phyloP scores from a whole-genome alignment of 2,797 vertebrate genomes.

The Triplophysa bombifrons region DNA sequence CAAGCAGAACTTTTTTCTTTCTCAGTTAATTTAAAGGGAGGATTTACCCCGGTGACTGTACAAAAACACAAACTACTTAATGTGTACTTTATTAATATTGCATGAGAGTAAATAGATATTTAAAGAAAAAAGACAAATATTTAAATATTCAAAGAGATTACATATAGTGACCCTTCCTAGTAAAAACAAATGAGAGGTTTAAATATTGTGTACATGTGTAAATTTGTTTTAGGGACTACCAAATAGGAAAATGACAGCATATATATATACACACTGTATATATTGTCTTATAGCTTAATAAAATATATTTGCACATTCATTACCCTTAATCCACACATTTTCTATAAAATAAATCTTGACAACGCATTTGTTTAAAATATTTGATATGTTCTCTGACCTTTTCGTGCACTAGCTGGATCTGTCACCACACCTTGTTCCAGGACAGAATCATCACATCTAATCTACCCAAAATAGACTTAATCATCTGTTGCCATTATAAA shows the following conservation, averaged over 20 bases:
- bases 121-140: not conserved
- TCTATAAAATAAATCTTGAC: not conserved
- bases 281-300: not conserved
- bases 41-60: not conserved
- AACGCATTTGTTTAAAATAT: not conserved
- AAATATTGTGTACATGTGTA: not conserved
- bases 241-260: not conserved
- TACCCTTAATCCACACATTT: not conserved
- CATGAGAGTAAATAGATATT: slow-evolving; percentile 11
- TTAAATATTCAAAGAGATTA: too few relatives aligned
- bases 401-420: not conserved
- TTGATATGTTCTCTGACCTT: not conserved
- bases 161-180: not conserved
- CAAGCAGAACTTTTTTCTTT: slow-evolving; percentile 40
- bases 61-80: slow-evolving; percentile 32
- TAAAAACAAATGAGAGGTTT: not conserved
- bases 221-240: not conserved
- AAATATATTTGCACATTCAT: not conserved
- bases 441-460: not conserved
- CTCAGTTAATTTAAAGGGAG: slow-evolving; percentile 58
- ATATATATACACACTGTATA: not conserved
- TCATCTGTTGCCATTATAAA: not conserved
- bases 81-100: not conserved
- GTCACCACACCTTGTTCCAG: slow-evolving; percentile 10
- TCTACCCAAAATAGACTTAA: not conserved